Percentiles rank a stretch among this genome's conserved stretches.
phyloP scores from a whole-genome alignment of 2,797 vertebrate species.

The Linurgus olivaceus region DNA sequence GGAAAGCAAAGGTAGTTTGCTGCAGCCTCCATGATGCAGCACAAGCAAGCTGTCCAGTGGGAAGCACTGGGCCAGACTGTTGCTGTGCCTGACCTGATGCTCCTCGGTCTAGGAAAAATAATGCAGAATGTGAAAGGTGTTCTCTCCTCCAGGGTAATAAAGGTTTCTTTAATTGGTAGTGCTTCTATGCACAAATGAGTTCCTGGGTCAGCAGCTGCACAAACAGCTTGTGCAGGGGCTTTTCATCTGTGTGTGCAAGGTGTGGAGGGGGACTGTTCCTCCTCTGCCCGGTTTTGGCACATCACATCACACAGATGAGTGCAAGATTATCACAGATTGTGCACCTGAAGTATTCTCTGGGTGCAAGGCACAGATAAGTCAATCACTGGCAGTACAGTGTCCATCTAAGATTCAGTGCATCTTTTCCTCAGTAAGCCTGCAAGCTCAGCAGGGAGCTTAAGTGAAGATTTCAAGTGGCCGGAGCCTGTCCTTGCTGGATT shows the following conservation, averaged over 20 bases:
- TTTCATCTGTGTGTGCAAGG: neutral
- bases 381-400: neutral
- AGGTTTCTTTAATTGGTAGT: neutral
- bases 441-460: constrained; percentile 16
- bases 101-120: neutral
- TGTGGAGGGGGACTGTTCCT: neutral
- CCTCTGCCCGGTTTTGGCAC: neutral
- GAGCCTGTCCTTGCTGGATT: neutral
- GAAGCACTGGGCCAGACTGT: neutral
- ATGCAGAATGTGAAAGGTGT: neutral
- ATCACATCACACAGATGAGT: neutral
- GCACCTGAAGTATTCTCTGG: neutral
- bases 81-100: neutral
- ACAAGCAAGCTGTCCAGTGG: rapidly evolving
- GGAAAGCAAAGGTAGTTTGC: neutral
- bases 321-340: neutral
- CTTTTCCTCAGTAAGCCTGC: neutral
- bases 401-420: neutral
- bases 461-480: neutral
- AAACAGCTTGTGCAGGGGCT: neutral
- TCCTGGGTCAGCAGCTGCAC: neutral
- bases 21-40: neutral
- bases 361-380: neutral
- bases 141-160: neutral
- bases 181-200: neutral